A percentile compares a stretch with the other conserved stretches of the same genome.
These are phyloP conservation scores for Aythya baeri DNA, from an alignment of 2,113 vertebrate genomes.

Conservation along the genomic window DNA sequence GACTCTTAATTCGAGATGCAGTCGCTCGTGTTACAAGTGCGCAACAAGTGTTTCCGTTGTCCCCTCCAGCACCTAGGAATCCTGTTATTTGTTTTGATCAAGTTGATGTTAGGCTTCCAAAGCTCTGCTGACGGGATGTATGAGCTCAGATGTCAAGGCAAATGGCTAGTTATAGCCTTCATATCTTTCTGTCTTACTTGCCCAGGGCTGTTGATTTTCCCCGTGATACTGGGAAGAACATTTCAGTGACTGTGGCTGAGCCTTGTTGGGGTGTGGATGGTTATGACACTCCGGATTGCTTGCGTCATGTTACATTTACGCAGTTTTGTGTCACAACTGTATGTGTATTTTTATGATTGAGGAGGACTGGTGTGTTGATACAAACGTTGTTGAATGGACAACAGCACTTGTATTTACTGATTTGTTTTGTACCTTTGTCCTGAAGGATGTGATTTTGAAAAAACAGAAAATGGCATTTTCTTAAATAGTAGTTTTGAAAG, in stretches of 20 bases:
- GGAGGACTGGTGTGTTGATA: neutral
- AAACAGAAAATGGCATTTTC: neutral
- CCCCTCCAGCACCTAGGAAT: neutral
- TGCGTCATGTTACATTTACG: neutral
- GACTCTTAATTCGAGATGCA: neutral
- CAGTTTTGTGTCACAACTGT: neutral
- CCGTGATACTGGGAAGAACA: neutral
- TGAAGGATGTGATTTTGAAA: neutral
- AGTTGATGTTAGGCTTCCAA: neutral
- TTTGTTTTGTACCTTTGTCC: neutral
- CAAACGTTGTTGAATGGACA: neutral
- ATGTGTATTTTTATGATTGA: neutral
- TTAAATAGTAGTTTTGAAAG: neutral
- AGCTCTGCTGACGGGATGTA: neutral
- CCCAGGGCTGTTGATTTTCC: neutral
- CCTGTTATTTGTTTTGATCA: neutral
- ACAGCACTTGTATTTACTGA: neutral
- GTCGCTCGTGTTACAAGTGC: fast-evolving
- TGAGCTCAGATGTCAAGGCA: neutral
- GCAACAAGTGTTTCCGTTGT: neutral
- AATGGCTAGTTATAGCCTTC: neutral
- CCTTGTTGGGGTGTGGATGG: neutral
- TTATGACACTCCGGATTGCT: neutral
- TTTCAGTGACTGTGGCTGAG: neutral
- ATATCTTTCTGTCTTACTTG: neutral